A percentile compares a stretch with the other conserved stretches of the same genome.
Evolutionary conservation across 2,113 vertebrate species (phyloP).

Genomic region (Malurus melanocephalus): DNA sequence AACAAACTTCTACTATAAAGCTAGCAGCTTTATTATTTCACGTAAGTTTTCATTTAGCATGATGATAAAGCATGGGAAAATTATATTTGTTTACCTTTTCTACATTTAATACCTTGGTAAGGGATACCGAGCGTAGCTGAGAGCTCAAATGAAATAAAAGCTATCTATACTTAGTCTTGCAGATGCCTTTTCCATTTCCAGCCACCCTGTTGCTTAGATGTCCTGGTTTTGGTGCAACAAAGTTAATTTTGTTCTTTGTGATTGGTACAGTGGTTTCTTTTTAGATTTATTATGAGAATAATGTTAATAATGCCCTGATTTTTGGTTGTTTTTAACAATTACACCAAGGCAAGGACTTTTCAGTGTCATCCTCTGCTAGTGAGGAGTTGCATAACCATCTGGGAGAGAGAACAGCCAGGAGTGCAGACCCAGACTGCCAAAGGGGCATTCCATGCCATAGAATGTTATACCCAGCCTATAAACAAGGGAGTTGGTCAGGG

Average conservation of each 20-base stretch:
- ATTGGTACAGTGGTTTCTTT: neutral
- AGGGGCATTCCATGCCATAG: accelerated
- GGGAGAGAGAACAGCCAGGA: neutral
- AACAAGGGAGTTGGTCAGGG: neutral
- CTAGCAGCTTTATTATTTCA: neutral
- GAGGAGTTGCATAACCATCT: neutral
- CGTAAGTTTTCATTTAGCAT: neutral
- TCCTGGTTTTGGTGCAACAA: neutral
- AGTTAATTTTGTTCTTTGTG: neutral
- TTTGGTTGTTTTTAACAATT: neutral
- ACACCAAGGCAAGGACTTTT: neutral
- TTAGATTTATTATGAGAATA: neutral
- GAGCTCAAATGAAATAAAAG: neutral
- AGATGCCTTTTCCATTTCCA: neutral
- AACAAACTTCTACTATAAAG: neutral
- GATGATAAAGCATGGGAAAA: neutral
- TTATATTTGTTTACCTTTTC: neutral
- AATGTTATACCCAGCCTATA: neutral
- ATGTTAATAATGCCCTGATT: neutral
- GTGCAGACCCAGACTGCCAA: neutral
- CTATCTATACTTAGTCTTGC: neutral
- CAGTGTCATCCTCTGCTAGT: neutral
- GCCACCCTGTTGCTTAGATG: neutral
- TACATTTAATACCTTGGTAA: neutral
- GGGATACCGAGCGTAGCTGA: neutral